Conservation (phyloP, 2,888 invertebrate genomes). For the Ceraclea dissimilis region DNA sequence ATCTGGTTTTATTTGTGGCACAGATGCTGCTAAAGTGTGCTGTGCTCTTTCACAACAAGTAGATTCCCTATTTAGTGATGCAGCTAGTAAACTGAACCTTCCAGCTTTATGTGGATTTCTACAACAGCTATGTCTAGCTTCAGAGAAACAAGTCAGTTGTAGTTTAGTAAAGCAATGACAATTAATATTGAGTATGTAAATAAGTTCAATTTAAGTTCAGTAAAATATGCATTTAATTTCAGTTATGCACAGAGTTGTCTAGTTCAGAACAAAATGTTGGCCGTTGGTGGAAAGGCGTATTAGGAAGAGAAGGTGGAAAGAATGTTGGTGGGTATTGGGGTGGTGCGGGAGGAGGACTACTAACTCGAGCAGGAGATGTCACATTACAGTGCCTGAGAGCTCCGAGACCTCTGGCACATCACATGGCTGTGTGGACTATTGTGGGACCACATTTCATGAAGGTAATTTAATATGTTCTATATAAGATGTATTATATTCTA, state of each 20-base stretch:
- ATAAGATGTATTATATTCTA: too few species aligned
- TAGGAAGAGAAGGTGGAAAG: constrained; percentile 35
- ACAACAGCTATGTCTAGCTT: constrained; percentile 75
- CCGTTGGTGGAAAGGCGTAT: constrained; percentile 27
- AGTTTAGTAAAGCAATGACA: too few species aligned
- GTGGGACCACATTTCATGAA: constrained; percentile 92
- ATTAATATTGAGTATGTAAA: too few species aligned
- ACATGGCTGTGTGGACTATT: constrained; percentile 88
- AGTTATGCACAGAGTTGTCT: constrained; percentile 36
- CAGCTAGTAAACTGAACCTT: constrained; percentile 79
- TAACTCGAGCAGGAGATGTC: constrained; percentile 82
- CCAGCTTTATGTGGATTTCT: constrained; percentile 78
- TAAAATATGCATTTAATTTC: neutral
- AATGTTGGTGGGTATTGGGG: constrained; percentile 52
- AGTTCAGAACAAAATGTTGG: constrained; percentile 17
- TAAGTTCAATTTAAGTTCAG: too few species aligned
- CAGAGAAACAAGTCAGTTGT: constrained; percentile 65
- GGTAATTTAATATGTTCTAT: constrained; percentile 42
- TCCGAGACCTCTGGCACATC: constrained; percentile 80
- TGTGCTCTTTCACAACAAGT: constrained; percentile 86
- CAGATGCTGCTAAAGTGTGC: constrained; percentile 80
- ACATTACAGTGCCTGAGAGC: constrained; percentile 80
- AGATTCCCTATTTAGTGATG: constrained; percentile 84
- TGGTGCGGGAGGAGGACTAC: constrained; percentile 46
- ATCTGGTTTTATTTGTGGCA: constrained; percentile 59